A percentile compares a stretch with the other conserved stretches of the same genome.
These are phyloP conservation scores for Acleris emargana DNA, from an alignment of 2,888 invertebrate genomes.

Conservation along the genomic window DNA sequence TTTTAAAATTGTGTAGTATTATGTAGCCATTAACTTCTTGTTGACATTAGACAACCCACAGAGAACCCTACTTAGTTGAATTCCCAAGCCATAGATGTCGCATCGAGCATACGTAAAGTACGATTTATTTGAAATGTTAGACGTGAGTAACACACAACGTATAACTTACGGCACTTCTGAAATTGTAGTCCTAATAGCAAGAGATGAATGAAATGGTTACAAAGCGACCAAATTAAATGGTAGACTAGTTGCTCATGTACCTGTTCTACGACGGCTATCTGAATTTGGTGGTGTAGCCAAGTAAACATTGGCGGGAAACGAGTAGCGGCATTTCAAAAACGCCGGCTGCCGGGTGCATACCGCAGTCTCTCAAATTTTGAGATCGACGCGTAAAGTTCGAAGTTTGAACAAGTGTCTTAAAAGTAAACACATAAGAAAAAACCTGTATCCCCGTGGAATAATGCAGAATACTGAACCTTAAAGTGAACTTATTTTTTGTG, in stretches of 20 bases:
- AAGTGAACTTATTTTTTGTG: constrained; percentile 20
- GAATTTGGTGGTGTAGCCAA: constrained; percentile 31
- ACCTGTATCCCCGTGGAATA: constrained; percentile 7
- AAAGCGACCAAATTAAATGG: constrained; percentile 20
- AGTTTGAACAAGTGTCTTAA: constrained; percentile 43
- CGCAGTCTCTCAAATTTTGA: constrained; percentile 38
- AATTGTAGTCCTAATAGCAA: constrained; percentile 8
- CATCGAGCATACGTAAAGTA: not conserved
- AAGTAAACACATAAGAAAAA: constrained; percentile 19
- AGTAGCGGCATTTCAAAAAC: constrained; percentile 55
- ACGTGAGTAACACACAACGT: not conserved
- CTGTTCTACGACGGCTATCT: not conserved
- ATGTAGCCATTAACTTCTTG: not conserved
- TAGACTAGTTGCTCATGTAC: not conserved
- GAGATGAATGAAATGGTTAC: constrained; percentile 20
- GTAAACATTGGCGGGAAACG: constrained; percentile 53
- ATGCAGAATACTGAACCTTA: constrained; percentile 19
- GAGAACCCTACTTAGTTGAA: not conserved
- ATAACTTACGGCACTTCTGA: not conserved
- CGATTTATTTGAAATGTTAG: constrained; percentile 17
- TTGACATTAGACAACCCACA: not conserved
- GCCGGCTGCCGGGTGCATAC: constrained; percentile 51
- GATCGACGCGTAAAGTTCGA: constrained; percentile 45
- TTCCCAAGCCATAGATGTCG: constrained; percentile 11
- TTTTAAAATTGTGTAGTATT: not conserved